Evolutionary conservation across 2,888 invertebrate species (phyloP).

Genomic region (Andrena bicolor): DNA sequence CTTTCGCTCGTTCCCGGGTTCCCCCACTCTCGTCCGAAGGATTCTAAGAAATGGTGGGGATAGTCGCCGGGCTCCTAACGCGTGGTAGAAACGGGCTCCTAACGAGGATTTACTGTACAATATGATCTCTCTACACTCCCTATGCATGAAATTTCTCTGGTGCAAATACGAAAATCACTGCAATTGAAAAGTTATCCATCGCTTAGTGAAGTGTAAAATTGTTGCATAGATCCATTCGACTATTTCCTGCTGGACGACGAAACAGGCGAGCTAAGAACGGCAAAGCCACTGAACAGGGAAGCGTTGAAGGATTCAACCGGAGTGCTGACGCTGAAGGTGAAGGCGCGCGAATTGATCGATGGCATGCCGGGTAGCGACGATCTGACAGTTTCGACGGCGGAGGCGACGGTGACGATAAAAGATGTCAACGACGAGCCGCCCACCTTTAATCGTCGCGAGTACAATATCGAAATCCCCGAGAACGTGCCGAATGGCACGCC

Average conservation of each 20-base stretch:
- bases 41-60: too few relatives aligned
- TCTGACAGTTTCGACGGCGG: conserved; percentile 89
- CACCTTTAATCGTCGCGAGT: conserved; percentile 92
- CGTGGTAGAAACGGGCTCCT: too few relatives aligned
- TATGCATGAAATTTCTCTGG: too few relatives aligned
- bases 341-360: conserved; percentile 93
- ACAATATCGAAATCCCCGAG: conserved; percentile 92
- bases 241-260: conserved; percentile 93
- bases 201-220: background rate
- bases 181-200: too few relatives aligned
- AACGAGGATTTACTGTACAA: too few relatives aligned
- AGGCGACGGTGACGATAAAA: conserved; percentile 93
- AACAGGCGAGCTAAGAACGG: conserved; percentile 93
- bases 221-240: conserved; percentile 91
- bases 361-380: conserved; percentile 90
- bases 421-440: conserved; percentile 97
- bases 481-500: conserved; percentile 93
- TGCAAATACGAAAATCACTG: too few relatives aligned
- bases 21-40: too few relatives aligned
- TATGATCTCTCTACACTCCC: too few relatives aligned
- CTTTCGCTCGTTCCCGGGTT: too few relatives aligned
- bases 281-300: conserved; percentile 94
- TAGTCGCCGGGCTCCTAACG: too few relatives aligned
- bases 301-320: conserved; percentile 92
- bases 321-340: conserved; percentile 91